Base-by-base conservation (phyloP, 2,888 invertebrate genomes). In the Entomobrya multifasciata region DNA sequence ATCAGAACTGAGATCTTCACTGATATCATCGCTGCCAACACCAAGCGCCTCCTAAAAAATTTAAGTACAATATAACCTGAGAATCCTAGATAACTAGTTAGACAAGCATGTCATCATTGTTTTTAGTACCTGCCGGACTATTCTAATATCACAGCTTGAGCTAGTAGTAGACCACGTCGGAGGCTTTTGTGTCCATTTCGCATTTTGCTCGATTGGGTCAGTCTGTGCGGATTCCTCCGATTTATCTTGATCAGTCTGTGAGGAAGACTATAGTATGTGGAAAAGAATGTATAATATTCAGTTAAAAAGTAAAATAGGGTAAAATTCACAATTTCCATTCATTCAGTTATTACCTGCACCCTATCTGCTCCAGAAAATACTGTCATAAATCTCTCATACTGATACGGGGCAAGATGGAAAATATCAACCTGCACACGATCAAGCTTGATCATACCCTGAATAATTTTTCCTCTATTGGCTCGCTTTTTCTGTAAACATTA, bases 131-230 rank as follows among this genome's bases (percentile, higher is more conserved):
- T 82, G 87, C 0, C 86, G 74, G 17, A 85, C 83, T 47, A 86
- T 83, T 44, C 76, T 74, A 22, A 83, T 79, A 80, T 89, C 89
- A 67, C 78, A 78, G 67, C 74, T 86, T 4, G 82, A 74, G 22
- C 77, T 84, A 20, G 87, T 83, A 2, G 87, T 84, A 2, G 89
- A 88, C 90, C 90, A 90, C 1, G 88, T 88, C 2, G 90, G 89
- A n/a, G 90, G 90, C 41, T 85, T 88, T 57, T 90, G 90, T 25
- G 90, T 90, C 90, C 90, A 90, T 65, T 89, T 90, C 13, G 72
- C 76, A 25, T 36, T 60, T 6, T 27, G 20, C 30, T 87, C 86
- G 10, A 72, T 55, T 2, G 67, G 52, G 0, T 90, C 90, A 11
- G 90, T 90, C 67, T 90, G 90, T 15, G 49, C 78, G 25, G 85